Percentiles rank a stretch among this genome's conserved stretches.
phyloP scores from a whole-genome alignment of 2,797 vertebrate genomes.

The Clarias fuscus region DNA sequence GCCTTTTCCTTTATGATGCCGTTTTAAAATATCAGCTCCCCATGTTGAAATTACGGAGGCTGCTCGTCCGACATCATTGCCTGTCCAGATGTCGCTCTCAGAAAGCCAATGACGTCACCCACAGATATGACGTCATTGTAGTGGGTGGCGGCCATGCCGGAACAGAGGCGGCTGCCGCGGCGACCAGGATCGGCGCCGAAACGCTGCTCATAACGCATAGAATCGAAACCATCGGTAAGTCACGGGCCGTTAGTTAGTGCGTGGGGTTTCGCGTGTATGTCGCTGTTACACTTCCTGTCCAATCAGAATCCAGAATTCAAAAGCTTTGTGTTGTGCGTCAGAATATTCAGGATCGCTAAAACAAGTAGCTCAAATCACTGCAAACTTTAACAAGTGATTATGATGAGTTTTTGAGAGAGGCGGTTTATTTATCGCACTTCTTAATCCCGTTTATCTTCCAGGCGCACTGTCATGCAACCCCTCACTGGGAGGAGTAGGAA shows the following conservation, averaged over 20 bases:
- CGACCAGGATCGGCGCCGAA: conserved; percentile 80
- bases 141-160: conserved; percentile 81
- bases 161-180: conserved; percentile 79
- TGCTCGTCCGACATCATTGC: conserved; percentile 52
- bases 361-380: neutral
- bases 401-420: neutral
- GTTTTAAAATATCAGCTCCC: conserved; percentile 21
- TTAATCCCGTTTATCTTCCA: conserved; percentile 50
- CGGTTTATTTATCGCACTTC: neutral
- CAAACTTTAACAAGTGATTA: neutral
- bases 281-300: neutral
- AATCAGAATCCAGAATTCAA: neutral
- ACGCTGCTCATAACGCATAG: conserved; percentile 90
- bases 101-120: conserved; percentile 53
- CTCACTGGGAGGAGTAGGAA: conserved; percentile 92
- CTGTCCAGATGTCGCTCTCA: conserved; percentile 51
- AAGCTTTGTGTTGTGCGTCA: neutral
- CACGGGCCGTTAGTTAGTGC: too few relatives aligned
- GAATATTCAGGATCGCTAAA: neutral
- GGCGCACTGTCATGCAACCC: conserved; percentile 97
- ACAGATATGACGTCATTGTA: conserved; percentile 79
- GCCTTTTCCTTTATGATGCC: neutral
- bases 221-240: conserved; percentile 84
- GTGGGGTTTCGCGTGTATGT: neutral
- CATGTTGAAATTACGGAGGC: conserved; percentile 68